phyloP scores from a whole-genome alignment of 2,113 vertebrate genomes.

The Plectropomus leopardus region DNA sequence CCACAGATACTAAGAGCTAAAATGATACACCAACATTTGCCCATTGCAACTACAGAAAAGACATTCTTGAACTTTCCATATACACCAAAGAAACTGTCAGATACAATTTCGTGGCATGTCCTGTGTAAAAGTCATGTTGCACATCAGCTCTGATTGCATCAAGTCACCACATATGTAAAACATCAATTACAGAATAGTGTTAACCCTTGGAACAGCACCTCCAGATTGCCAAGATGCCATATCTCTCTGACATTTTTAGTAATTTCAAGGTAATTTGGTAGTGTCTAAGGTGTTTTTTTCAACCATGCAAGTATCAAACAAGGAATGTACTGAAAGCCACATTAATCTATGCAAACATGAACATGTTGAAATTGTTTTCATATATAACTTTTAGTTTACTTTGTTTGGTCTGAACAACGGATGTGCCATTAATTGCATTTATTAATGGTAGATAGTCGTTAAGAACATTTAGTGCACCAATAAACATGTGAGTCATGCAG shows the following conservation, averaged over 20 bases:
- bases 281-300: not conserved
- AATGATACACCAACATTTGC: not conserved
- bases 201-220: not conserved
- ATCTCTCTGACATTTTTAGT: not conserved
- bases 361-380: not conserved
- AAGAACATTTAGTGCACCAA: not conserved
- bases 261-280: not conserved
- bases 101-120: not conserved
- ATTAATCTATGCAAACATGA: conserved; percentile 65
- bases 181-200: not conserved
- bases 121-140: not conserved
- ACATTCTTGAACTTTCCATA: conserved; percentile 4
- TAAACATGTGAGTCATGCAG: not conserved
- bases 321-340: conserved; percentile 30
- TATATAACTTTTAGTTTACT: not conserved
- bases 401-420: conserved; percentile 1
- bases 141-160: not conserved
- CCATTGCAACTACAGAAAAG: not conserved
- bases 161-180: not conserved
- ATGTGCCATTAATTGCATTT: not conserved
- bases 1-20: not conserved
- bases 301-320: conserved; percentile 9
- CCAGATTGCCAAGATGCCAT: not conserved
- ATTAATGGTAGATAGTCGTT: not conserved
- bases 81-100: conserved; percentile 43